Conservation (phyloP, 1,140 invertebrate species). For the Xylocopa sonorina region DNA sequence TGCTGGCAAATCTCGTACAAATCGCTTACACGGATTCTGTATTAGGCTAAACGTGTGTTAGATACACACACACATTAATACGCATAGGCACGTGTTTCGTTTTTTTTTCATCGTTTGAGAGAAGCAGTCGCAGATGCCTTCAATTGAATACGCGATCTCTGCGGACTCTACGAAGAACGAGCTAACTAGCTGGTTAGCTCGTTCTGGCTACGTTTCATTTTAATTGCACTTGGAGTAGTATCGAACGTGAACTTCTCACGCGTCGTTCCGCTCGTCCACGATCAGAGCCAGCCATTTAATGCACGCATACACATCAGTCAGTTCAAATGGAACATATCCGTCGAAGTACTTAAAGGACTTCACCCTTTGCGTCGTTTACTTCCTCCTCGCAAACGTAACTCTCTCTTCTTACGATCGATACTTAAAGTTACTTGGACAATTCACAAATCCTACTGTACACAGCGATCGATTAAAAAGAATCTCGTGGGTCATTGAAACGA, state of each 20-base stretch:
- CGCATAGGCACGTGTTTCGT: conserved; percentile 25
- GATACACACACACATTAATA: too few relatives aligned
- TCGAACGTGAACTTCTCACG: conserved; percentile 25
- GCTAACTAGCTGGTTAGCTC: conserved; percentile 33
- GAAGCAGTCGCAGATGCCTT: conserved; percentile 13
- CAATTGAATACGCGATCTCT: conserved; percentile 18
- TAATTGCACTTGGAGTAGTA: conserved; percentile 55
- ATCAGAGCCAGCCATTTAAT: too few relatives aligned
- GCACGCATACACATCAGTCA: too few relatives aligned
- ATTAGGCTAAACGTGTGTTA: neutral
- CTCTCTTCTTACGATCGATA: too few relatives aligned
- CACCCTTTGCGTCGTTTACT: too few relatives aligned
- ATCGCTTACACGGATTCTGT: too few relatives aligned
- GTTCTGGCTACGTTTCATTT: neutral
- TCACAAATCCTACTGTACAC: too few relatives aligned
- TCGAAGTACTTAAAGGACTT: too few relatives aligned
- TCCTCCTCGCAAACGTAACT: too few relatives aligned
- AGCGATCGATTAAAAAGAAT: neutral
- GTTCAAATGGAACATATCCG: too few relatives aligned
- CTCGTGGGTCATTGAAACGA: neutral
- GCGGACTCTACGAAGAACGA: conserved; percentile 31
- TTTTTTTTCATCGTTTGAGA: neutral
- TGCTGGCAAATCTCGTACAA: neutral
- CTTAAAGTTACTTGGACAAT: too few relatives aligned
- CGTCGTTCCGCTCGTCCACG: neutral